Base-by-base conservation (phyloP, 2,797 vertebrate species). In the Sardinella longiceps region DNA sequence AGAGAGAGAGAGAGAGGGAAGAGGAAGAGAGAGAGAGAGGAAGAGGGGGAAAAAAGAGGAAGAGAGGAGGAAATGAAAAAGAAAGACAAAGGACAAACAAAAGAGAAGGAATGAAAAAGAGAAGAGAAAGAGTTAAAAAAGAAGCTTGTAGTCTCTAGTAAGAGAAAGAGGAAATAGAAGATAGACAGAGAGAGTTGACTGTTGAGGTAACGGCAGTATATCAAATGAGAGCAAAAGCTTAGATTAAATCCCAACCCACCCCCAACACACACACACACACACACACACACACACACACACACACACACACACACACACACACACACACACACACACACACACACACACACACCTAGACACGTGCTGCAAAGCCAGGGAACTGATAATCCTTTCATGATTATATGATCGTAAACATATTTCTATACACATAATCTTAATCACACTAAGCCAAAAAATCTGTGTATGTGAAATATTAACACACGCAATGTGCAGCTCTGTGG, bases 11-110 rank as follows among this genome's bases (percentile, higher is more conserved):
- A 46, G 83, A 63, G 30, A 28, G 88, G 86, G 63, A 89, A 91
- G 82, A 86, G 81, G 87, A 0, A 90, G 80, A 87, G 83, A 33
- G 83, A 87, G 80, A 85, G 77, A 74, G 86, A 82, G 28, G 11
- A 84, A 80, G 93, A 92, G 83, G 92, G 83, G 20, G 84, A 80
- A 56, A 74, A 83, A 48, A 81, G 53, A 33, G 45, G 33, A n/a
- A 12, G 3, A 70, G 66, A 25, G 25, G 58, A 81, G 83, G 46
- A 82, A 56, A 37, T 82, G n/a, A 84, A 70, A 84, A 80, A 58
- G 85, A 88, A 46, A 83, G 80, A 89, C 63, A 5, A 89, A 90
- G 89, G 60, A 89, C 93, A 90, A 85, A 80, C 83, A 88, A 45
- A 23, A 45, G 83, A 5, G 45, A 48, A 88, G 85, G 28, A 81